Percentiles rank a stretch among this genome's conserved stretches.
Conservation (phyloP, 23 tunicate genomes). For the Ciona savignyi region DNA sequence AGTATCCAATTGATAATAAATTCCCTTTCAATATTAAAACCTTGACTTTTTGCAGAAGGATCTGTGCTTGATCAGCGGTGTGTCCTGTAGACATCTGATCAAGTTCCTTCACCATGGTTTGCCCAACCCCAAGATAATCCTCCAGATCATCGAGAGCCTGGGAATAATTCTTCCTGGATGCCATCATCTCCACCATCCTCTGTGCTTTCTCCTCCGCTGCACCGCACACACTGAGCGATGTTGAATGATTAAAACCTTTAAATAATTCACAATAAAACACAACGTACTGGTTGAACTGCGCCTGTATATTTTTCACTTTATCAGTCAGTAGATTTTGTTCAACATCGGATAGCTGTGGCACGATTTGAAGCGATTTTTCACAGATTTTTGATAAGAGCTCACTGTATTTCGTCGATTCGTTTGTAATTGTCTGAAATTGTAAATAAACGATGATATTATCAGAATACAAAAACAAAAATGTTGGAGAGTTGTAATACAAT, state of each 20-base stretch:
- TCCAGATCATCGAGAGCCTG: constrained; percentile 50
- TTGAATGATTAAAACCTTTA: neutral
- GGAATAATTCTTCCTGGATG: constrained; percentile 47
- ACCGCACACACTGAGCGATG: constrained; percentile 37
- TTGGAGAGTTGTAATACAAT: too few species aligned
- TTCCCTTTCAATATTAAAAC: constrained; percentile 10
- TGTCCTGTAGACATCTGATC: constrained; percentile 80
- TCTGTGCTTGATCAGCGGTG: constrained; percentile 78
- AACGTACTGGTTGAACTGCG: constrained; percentile 70
- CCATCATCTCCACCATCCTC: constrained; percentile 61
- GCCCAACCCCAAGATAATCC: constrained; percentile 63
- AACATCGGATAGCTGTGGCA: constrained; percentile 61
- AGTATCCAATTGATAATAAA: neutral
- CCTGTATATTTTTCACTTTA: constrained; percentile 60
- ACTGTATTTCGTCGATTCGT: constrained; percentile 58
- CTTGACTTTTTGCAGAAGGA: constrained; percentile 49
- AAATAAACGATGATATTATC: too few species aligned
- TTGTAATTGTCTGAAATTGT: constrained; percentile 52
- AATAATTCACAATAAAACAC: neutral
- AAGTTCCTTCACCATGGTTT: constrained; percentile 56
- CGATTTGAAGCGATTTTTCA: constrained; percentile 49
- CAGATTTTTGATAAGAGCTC: constrained; percentile 58
- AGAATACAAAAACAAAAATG: neutral
- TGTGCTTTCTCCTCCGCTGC: constrained; percentile 72
- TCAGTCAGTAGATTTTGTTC: constrained; percentile 57